Base-by-base conservation (phyloP, 1,140 invertebrate genomes). In the Leptopilina clavipes region DNA sequence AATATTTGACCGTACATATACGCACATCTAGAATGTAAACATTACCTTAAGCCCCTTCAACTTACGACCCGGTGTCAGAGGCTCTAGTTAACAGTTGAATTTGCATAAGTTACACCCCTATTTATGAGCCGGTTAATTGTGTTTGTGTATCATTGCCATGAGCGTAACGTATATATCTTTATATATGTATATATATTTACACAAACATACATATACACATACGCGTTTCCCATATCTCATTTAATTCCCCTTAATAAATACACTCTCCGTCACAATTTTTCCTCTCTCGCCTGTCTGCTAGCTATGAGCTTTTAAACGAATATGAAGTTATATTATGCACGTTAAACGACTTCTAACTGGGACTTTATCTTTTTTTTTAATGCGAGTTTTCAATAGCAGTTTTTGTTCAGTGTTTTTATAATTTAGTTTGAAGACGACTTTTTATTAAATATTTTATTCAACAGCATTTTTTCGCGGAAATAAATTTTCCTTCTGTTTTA, bases 21-120 rank as follows among this genome's bases (percentile, higher is more conserved):
- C 52, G 19, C 74, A 54, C 75, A 76, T 71, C 76, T 76, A 78
- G 73, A 78, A 56, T 81, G 75, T 75, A 81, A 81, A 81, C 77
- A 76, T 71, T n/a, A 72, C 75, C 73, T 52, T 81, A 76, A 81
- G 76, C 79, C 71, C 71, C 76, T 81, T 77, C 73, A 81, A 81
- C 76, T 71, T 77, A 81, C 76, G 78, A 76, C 73, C 18, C 12
- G 59, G 19, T 65, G 59, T 65, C 59, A 65, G 59, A 65, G 59
- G 59, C 59, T 81, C 45, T 56, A 81, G 70, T 76, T 81, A 73
- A 76, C 76, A 81, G 70, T 81, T 40, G 74, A 73, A 81, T 76
- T 76, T 77, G 72, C 75, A 44, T 75, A 76, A 77, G 70, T 81
- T 44, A 52, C 59, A 31, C 59, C 22, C 59, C 59, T 65, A 31